phyloP scores from a whole-genome alignment of 2,888 invertebrate genomes.

The Globia sparganii region DNA sequence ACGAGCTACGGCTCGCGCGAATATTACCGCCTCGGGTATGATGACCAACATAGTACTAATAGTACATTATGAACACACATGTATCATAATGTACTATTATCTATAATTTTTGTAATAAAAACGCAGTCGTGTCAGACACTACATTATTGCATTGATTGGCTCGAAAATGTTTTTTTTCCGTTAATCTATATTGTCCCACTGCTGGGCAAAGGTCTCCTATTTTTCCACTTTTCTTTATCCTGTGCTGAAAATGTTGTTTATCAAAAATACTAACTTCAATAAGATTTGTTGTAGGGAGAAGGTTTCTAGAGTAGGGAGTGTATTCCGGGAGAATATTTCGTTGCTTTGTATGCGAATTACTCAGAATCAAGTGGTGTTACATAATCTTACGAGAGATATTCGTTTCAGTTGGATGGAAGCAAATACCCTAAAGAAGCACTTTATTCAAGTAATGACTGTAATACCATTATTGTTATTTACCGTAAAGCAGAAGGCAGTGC shows the following conservation, averaged over 20 bases:
- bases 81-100: too few relatives aligned
- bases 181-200: too few relatives aligned
- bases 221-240: too few relatives aligned
- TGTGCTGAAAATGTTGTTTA: neutral
- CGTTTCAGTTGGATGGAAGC: neutral
- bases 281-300: neutral
- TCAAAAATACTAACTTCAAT: neutral
- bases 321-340: neutral
- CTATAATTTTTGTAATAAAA: too few relatives aligned
- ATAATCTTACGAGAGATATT: neutral
- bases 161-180: neutral
- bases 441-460: neutral
- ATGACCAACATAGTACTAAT: too few relatives aligned
- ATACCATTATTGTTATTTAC: conserved; percentile 67
- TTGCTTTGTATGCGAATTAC: neutral
- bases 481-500: conserved; percentile 82
- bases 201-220: too few relatives aligned
- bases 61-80: too few relatives aligned
- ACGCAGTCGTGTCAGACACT: neutral
- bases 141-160: neutral
- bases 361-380: neutral
- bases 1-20: too few relatives aligned
- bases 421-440: neutral
- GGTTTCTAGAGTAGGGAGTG: neutral
- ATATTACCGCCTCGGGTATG: too few relatives aligned